A percentile compares a stretch with the other conserved stretches of the same genome.
Conservation (phyloP, 2,797 vertebrate species). For the Selene dorsalis region DNA sequence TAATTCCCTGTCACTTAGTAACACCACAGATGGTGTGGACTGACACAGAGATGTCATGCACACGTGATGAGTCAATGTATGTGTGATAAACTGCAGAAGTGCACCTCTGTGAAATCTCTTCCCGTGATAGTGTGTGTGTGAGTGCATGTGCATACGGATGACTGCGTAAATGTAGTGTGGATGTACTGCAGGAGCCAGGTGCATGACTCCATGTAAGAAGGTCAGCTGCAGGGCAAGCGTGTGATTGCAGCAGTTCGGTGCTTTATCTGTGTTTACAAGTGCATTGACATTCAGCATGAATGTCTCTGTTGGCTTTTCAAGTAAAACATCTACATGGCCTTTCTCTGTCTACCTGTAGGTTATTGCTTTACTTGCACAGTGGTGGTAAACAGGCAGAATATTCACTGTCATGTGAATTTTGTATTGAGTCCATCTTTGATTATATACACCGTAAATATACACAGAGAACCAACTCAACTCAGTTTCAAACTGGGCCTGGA, state of each 20-base stretch:
- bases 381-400: conserved; percentile 26
- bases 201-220: conserved; percentile 57
- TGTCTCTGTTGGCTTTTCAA: conserved; percentile 17
- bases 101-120: conserved; percentile 52
- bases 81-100: conserved; percentile 48
- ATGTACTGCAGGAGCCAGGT: conserved; percentile 28
- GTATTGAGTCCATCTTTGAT: conserved; percentile 33
- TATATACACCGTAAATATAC: conserved; percentile 22
- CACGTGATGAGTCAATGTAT: conserved; percentile 45
- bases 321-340: conserved; percentile 26
- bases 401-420: conserved; percentile 14
- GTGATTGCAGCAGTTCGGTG: conserved; percentile 46
- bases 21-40: conserved; percentile 53
- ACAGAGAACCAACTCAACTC: background rate
- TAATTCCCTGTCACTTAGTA: conserved; percentile 49
- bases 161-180: conserved; percentile 51
- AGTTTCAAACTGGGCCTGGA: conserved; percentile 28
- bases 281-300: conserved; percentile 26
- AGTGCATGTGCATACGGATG: conserved; percentile 45
- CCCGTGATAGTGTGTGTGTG: conserved; percentile 30
- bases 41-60: conserved; percentile 51
- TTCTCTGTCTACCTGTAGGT: background rate
- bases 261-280: conserved; percentile 43
- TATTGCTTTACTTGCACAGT: conserved; percentile 30
- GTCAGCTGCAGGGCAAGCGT: conserved; percentile 61